Evolutionary conservation across 1,140 invertebrate species (phyloP), one percentile per base, ranked within the genome.

Genomic region (Ceratina japonica): DNA sequence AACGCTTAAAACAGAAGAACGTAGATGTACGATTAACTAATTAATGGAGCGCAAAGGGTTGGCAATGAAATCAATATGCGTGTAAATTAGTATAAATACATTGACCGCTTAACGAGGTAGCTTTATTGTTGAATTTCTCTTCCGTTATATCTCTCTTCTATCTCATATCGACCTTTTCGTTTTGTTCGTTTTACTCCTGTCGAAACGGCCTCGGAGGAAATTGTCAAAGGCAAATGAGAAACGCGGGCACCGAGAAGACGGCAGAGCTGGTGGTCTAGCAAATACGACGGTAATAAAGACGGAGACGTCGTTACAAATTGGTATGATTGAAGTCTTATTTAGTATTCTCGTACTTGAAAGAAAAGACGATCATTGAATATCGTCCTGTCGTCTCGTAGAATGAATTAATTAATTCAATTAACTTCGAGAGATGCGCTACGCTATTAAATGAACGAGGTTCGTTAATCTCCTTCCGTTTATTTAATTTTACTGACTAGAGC

Each of bases 141-240:
- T 64, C 2, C 44, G n/a, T 8, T 22, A 22, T 22, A 2, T 15
- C 13, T 27, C 18, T 27, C 27, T 18, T 27, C 18, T 15, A 2
- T 13, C 10, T 22, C 15, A 16, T 56, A 13, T 12, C 18, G 27
- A 31, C 44, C 15, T 27, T 7, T 65, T 52, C 24, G 1, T 24
- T 27, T 69, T 20, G 4, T 31, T 56, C 2, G 49, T 51, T 27
- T 51, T 31, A 13, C 27, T 10, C 16, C 18, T 56, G 3, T 22
- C 31, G 63, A 75, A 66, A 24, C n/a, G 44, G 27, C 16, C 62
- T 31, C 51, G 27, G 49, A 18, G 51, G 24, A 63, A 66, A 20
- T 27, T 54, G 81, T 89, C 84, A 88, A 88, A 87, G 84, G 87
- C 88, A 88, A 89, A 88, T 83, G 86, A 87, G 77, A 78, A 66